Evolutionary conservation across 2,888 invertebrate genomes (phyloP).

Genomic region (Dinocampus coccinellae): DNA sequence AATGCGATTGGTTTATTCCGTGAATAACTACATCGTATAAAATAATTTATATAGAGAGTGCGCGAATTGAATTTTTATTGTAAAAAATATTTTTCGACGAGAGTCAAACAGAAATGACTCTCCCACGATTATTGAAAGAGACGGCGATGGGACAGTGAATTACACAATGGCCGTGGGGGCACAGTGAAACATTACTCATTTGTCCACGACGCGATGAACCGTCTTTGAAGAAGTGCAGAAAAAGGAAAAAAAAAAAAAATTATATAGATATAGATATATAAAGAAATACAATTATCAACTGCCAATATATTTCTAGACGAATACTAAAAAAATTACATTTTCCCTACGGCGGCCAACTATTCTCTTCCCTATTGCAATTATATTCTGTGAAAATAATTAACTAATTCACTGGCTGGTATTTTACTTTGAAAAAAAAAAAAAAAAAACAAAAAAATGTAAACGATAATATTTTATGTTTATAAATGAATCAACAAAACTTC

Average conservation of each 20-base stretch:
- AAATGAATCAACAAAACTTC: too few species aligned
- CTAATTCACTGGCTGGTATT: not conserved
- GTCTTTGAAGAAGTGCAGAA: not conserved
- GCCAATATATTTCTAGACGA: not conserved
- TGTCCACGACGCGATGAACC: slow-evolving; percentile 37
- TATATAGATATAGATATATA: not conserved
- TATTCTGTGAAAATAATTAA: slow-evolving; percentile 5
- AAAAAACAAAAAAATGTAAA: too few species aligned
- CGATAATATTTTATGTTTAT: not conserved
- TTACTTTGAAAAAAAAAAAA: not conserved
- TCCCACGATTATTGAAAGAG: slow-evolving; percentile 54
- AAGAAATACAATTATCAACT: not conserved
- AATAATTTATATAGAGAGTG: not conserved
- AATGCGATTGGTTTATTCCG: not conserved
- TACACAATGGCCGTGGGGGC: slow-evolving; percentile 26
- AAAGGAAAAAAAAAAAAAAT: not conserved
- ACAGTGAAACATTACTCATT: slow-evolving; percentile 38
- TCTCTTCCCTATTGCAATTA: not conserved
- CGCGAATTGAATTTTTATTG: not conserved
- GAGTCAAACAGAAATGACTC: slow-evolving; percentile 51
- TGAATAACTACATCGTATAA: not conserved
- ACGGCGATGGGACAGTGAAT: slow-evolving; percentile 1
- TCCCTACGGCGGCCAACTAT: not conserved
- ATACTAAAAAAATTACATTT: not conserved
- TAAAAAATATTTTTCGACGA: slow-evolving; percentile 31